These are phyloP conservation scores for Paramormyrops hopkinsi DNA, from an alignment of 2,797 vertebrate species.

Conservation along the genomic window DNA sequence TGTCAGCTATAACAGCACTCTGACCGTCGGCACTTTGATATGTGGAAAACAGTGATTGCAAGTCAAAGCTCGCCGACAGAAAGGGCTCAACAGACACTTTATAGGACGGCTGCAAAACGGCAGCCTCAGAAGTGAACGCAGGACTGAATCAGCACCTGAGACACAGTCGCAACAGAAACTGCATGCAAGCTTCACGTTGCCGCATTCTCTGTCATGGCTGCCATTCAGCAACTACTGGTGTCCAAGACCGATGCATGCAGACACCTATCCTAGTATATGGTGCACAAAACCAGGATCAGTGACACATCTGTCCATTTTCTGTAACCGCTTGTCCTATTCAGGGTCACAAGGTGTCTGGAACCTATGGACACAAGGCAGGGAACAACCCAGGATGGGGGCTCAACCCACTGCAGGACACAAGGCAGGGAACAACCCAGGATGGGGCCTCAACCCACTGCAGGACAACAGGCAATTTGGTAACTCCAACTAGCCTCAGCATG, in stretches of 20 bases:
- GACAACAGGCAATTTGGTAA: background rate
- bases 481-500: background rate
- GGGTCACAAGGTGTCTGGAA: background rate
- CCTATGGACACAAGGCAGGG: background rate
- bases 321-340: background rate
- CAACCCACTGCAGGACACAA: background rate
- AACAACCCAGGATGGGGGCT: background rate
- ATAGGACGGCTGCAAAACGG: background rate
- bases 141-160: background rate
- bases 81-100: background rate
- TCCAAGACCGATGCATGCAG: background rate
- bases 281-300: background rate
- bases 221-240: background rate
- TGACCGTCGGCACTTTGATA: background rate
- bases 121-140: background rate
- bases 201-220: background rate
- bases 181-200: background rate
- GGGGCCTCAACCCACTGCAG: too few relatives aligned
- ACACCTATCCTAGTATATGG: background rate
- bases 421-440: too few relatives aligned
- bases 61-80: background rate
- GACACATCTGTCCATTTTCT: background rate
- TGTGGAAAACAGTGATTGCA: background rate
- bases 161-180: background rate
- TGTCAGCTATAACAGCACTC: background rate